Percentiles rank a stretch among this genome's conserved stretches.
phyloP scores from a whole-genome alignment of 2,888 invertebrate species.

The Oscheius sp. region DNA sequence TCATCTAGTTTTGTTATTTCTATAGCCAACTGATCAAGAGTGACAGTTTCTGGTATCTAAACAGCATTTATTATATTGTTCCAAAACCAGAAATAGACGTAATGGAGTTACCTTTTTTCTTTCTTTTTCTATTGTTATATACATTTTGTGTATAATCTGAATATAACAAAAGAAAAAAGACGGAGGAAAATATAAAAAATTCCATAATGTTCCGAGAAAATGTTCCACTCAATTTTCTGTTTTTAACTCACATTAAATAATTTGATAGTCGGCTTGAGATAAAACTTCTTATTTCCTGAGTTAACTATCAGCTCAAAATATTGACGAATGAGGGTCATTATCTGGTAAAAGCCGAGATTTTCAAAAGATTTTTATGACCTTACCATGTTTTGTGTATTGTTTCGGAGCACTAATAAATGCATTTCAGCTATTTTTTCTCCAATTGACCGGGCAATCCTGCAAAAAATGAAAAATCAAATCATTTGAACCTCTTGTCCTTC shows the following conservation, averaged over 20 bases:
- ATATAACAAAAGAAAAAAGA: too few relatives aligned
- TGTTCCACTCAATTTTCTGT: too few relatives aligned
- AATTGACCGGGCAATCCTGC: not conserved
- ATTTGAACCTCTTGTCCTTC: not conserved
- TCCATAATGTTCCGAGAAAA: too few relatives aligned
- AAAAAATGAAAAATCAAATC: not conserved
- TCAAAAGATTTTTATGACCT: not conserved
- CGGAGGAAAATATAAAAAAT: too few relatives aligned
- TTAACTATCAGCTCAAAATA: not conserved
- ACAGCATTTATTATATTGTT: too few relatives aligned
- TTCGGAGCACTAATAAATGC: slow-evolving; percentile 1
- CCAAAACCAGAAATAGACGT: not conserved
- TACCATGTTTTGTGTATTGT: not conserved
- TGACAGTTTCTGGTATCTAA: slow-evolving; percentile 4
- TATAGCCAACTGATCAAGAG: not conserved
- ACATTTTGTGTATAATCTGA: too few relatives aligned
- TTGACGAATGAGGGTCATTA: not conserved
- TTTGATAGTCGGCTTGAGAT: not conserved
- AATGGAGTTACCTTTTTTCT: too few relatives aligned
- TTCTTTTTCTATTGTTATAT: too few relatives aligned
- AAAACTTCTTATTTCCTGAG: not conserved
- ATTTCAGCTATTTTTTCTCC: not conserved
- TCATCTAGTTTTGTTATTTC: not conserved
- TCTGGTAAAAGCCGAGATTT: not conserved
- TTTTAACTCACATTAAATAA: not conserved